Evolutionary conservation across 1,140 invertebrate species (phyloP).

Genomic region (Pogonomyrmex barbatus): DNA sequence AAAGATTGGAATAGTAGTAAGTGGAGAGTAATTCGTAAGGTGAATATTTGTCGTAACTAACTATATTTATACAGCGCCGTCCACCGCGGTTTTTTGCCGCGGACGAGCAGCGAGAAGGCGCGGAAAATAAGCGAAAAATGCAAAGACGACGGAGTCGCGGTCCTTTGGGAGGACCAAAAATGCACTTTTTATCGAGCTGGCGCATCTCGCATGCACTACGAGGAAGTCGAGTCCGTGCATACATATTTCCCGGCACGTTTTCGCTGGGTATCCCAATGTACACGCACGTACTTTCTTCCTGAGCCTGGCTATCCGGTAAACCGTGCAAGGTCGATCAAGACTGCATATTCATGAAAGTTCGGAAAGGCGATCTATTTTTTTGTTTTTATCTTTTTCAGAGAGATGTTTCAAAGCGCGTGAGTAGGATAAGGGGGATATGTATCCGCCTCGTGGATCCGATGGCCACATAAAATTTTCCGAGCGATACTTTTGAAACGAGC

Average conservation of each 20-base stretch:
- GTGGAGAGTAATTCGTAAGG: conserved; percentile 1
- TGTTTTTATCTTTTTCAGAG: conserved; percentile 14
- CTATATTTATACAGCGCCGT: conserved; percentile 6
- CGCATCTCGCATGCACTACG: conserved; percentile 77
- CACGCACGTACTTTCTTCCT: conserved; percentile 63
- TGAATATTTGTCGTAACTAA: conserved; percentile 33
- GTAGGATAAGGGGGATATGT: background rate
- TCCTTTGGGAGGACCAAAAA: conserved; percentile 72
- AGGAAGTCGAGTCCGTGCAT: conserved; percentile 70
- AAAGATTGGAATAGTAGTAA: background rate
- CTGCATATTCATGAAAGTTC: conserved; percentile 70
- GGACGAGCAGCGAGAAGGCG: conserved; percentile 20
- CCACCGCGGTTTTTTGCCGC: background rate
- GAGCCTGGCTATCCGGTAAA: conserved; percentile 68
- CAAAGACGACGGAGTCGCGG: conserved; percentile 36
- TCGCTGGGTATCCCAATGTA: conserved; percentile 62
- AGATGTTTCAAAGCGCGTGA: conserved; percentile 20
- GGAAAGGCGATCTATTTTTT: conserved; percentile 53
- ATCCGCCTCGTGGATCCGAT: conserved; percentile 22
- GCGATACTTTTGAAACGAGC: conserved; percentile 23
- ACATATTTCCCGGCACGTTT: conserved; percentile 79
- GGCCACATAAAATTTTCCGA: conserved; percentile 51
- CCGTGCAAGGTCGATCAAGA: conserved; percentile 65
- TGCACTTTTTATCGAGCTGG: conserved; percentile 78
- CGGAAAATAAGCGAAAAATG: conserved; percentile 44